Evolutionary conservation across 1,140 invertebrate species (phyloP).

Genomic region (Harpegnathos saltator): DNA sequence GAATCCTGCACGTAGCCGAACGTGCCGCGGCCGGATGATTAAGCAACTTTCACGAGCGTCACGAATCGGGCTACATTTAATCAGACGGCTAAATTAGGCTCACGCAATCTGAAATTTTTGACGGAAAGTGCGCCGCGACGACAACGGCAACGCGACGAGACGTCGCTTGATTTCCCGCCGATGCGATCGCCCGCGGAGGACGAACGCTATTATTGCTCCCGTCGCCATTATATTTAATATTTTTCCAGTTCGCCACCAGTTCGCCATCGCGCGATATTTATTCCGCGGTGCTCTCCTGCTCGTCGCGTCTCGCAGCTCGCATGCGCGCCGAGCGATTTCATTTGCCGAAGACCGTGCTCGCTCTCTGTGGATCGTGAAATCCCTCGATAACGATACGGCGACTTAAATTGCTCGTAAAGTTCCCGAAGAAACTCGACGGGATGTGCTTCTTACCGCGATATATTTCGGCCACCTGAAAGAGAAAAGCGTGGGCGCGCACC

Average conservation of each 20-base stretch:
- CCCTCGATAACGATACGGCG: neutral
- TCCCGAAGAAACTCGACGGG: constrained; percentile 8
- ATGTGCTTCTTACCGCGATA: neutral
- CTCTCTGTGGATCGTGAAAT: neutral
- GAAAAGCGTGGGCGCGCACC: neutral
- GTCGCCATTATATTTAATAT: no score
- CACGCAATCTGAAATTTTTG: constrained; percentile 10
- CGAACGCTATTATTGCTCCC: no score
- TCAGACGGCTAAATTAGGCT: constrained; percentile 35
- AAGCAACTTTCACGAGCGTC: constrained; percentile 32
- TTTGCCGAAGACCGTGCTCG: no score
- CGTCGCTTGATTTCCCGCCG: neutral
- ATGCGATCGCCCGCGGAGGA: neutral
- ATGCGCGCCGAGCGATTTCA: no score
- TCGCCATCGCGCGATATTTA: no score
- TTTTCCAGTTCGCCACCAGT: no score
- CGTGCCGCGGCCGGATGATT: neutral
- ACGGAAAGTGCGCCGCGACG: no score
- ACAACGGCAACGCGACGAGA: neutral
- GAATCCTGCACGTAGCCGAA: constrained; percentile 4
- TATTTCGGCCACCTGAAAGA: neutral
- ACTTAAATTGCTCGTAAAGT: constrained; percentile 25
- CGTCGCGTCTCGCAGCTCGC: no score
- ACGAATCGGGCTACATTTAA: constrained; percentile 40
- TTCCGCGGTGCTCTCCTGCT: no score